Percentiles rank a stretch among this genome's conserved stretches.
phyloP scores from a whole-genome alignment of 2,888 invertebrate species.

The Leptinotarsa haldemani region DNA sequence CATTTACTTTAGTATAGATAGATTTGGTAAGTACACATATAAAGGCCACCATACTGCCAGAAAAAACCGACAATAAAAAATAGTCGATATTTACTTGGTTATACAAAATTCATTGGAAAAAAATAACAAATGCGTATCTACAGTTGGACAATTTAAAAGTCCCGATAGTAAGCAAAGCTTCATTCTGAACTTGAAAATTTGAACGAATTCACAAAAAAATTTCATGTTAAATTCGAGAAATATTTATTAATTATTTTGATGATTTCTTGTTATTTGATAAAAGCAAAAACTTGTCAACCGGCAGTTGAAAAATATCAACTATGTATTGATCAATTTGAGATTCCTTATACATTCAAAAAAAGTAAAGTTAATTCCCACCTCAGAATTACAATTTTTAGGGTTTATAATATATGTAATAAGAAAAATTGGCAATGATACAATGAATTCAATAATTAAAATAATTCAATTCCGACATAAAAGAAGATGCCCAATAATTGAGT shows the following conservation, averaged over 20 bases:
- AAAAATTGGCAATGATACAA: background rate
- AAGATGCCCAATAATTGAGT: background rate
- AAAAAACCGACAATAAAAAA: background rate
- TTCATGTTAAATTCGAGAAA: background rate
- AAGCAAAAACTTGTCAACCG: background rate
- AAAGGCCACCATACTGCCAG: background rate
- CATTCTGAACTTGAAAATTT: background rate
- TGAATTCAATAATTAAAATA: background rate
- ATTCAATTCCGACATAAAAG: background rate
- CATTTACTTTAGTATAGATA: too few relatives aligned
- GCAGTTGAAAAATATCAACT: background rate
- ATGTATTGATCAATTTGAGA: background rate
- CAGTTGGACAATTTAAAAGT: background rate
- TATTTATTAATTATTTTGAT: slow-evolving; percentile 25
- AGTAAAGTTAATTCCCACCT: background rate
- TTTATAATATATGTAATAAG: slow-evolving; percentile 21
- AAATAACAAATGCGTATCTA: background rate
- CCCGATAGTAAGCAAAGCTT: background rate
- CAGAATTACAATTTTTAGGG: slow-evolving; percentile 14
- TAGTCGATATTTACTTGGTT: background rate
- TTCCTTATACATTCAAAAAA: slow-evolving; percentile 27
- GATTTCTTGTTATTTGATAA: slow-evolving; percentile 1
- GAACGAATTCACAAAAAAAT: background rate
- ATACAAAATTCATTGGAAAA: background rate
- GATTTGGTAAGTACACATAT: too few relatives aligned